Percentiles rank a stretch among this genome's conserved stretches.
Conservation (phyloP, 2,113 vertebrate genomes). For the Isichthys henryi region DNA sequence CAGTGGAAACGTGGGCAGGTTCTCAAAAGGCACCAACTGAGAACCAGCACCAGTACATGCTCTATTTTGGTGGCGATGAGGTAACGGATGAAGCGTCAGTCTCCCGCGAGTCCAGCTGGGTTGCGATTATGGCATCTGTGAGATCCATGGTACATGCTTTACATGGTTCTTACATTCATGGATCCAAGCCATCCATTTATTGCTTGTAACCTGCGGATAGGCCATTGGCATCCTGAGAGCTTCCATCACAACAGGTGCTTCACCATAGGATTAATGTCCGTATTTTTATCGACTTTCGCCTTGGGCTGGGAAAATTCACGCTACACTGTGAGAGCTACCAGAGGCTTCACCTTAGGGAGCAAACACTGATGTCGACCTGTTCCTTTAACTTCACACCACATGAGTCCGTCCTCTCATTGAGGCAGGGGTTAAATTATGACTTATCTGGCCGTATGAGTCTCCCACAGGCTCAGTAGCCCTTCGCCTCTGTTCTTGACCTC, state of each 20-base stretch:
- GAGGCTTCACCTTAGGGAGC: background rate
- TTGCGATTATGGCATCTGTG: background rate
- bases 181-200: background rate
- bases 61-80: background rate
- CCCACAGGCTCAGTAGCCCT: background rate
- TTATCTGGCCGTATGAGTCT: background rate
- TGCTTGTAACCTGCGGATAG: background rate
- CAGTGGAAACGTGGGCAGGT: background rate
- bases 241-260: background rate
- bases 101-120: background rate
- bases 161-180: background rate
- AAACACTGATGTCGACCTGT: background rate
- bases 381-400: background rate
- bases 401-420: background rate
- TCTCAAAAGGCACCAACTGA: background rate
- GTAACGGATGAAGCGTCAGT: background rate
- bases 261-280: background rate
- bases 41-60: background rate
- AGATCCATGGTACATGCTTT: background rate
- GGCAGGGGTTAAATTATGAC: background rate
- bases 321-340: background rate
- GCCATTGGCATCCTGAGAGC: background rate
- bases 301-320: background rate
- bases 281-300: background rate
- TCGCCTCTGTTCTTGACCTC: background rate